Evolutionary conservation across 2,888 invertebrate genomes (phyloP).

Genomic region (Empis stercorea): DNA sequence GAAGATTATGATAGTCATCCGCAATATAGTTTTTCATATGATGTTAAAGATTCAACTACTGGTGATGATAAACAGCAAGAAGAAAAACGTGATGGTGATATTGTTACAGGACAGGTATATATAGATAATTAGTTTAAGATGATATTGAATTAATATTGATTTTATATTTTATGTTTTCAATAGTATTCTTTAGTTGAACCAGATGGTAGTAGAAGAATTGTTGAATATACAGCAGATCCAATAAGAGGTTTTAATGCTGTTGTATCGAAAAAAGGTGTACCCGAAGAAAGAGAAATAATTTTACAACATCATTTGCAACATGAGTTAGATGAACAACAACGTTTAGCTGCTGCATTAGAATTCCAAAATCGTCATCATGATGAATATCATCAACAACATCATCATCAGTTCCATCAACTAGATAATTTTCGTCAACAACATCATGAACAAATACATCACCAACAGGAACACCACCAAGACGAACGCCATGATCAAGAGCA

Average conservation of each 20-base stretch:
- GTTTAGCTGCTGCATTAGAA: conserved; percentile 16
- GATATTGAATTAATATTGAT: not conserved
- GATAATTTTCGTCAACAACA: no score
- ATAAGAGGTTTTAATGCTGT: conserved; percentile 16
- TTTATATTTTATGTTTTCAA: not conserved
- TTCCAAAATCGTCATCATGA: no score
- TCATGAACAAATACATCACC: conserved; percentile 1
- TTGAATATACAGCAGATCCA: conserved; percentile 16
- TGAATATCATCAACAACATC: no score
- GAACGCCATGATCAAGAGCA: conserved; percentile 27
- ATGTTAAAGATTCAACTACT: conserved; percentile 19
- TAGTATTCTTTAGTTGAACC: conserved; percentile 17
- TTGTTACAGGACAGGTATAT: conserved; percentile 19
- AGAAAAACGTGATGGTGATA: conserved; percentile 20
- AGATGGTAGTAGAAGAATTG: conserved; percentile 15
- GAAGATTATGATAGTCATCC: conserved; percentile 19
- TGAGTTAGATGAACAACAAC: conserved; percentile 21
- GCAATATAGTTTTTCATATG: conserved; percentile 18
- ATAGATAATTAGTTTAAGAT: not conserved
- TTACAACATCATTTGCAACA: conserved; percentile 30
- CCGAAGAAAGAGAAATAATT: conserved; percentile 3
- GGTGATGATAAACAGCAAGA: conserved; percentile 21
- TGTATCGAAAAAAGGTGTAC: conserved; percentile 13
- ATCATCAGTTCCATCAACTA: no score
- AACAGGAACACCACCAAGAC: conserved; percentile 16